A percentile compares a stretch with the other conserved stretches of the same genome.
These are phyloP conservation scores for Hippasteria phrygiana DNA, from an alignment of 53 echinoderm and acorn worm species.

Conservation along the genomic window DNA sequence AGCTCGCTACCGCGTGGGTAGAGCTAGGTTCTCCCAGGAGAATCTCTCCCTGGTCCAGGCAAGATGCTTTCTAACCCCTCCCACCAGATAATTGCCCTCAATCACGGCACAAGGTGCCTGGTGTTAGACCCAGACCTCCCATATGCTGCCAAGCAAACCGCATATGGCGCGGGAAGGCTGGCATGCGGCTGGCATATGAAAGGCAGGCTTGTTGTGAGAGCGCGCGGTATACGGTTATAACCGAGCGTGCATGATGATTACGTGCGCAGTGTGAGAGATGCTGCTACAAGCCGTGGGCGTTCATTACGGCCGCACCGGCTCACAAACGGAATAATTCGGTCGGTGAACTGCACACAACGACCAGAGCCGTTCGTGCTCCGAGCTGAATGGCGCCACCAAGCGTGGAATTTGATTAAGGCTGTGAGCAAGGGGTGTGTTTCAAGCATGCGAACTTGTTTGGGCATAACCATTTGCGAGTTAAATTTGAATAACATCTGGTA, in stretches of 20 bases:
- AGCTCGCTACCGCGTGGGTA: neutral
- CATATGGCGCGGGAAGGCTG: neutral
- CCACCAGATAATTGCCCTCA: neutral
- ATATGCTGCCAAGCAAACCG: slow-evolving; percentile 49
- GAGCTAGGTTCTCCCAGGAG: neutral
- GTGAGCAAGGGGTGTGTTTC: too few relatives aligned
- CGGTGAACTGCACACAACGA: neutral
- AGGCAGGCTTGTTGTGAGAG: neutral
- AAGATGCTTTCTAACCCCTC: neutral
- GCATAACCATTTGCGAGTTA: too few relatives aligned
- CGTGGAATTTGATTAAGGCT: neutral
- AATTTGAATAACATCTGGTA: too few relatives aligned
- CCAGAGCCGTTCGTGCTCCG: slow-evolving; percentile 1
- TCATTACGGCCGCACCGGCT: slow-evolving; percentile 17
- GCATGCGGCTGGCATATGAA: slow-evolving; percentile 30
- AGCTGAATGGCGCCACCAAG: slow-evolving; percentile 31
- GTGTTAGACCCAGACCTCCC: slow-evolving; percentile 26
- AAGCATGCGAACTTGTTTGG: too few relatives aligned
- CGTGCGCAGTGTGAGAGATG: neutral
- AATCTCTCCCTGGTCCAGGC: neutral
- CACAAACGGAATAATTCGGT: slow-evolving; percentile 28
- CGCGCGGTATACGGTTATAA: slow-evolving; percentile 7
- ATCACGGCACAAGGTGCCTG: slow-evolving; percentile 42
- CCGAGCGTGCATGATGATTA: slow-evolving; percentile 40
- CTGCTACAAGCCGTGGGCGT: slow-evolving; percentile 22